Base-by-base conservation (phyloP, 2,797 vertebrate species). In the Galago senegalensis region DNA sequence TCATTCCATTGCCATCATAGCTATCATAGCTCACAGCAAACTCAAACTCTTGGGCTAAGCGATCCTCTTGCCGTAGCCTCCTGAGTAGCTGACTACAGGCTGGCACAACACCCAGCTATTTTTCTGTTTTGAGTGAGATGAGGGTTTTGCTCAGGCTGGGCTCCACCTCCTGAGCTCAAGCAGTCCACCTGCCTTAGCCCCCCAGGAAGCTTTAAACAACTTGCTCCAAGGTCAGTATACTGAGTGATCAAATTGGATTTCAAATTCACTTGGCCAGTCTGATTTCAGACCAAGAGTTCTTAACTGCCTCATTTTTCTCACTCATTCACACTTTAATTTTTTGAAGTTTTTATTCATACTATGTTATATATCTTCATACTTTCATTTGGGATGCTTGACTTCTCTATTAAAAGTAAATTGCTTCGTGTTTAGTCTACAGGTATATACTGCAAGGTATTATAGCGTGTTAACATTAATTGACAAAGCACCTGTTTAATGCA, bases 401-500 rank as follows among this genome's bases (percentile, higher is more conserved):
- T 94, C n/a, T 23, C 81, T 95, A 76, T 34, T 94, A 77, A 77
- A 89, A 91, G 34, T 80, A 58, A 94, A 87, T 81, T 88, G 53
- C n/a, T 90, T 75, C 20, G 17, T 94, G 43, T 72, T 97, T 14
- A 89, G 31, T 34, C 21, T 58, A 27, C 16, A 93, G 76, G 25
- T 81, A 93, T 21, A 56, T 92, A 67, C 11, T 85, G 72, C 16
- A 76, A 60, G 46, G 9, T 46, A 83, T 82, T 85, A 46, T 56
- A 49, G 2, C 23, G 34, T 90, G 75, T 80, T 49, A 82, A 69
- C 53, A 60, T 31, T 89, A 23, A 80, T 77, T 87, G 61, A 91
- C 88, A 94, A 87, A 72, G 37, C 49, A 86, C 56, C 29, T 65
- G 16, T 14, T 53, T 53, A 53, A 53, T 53, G 49, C 13, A 53